A percentile compares a stretch with the other conserved stretches of the same genome.
Evolutionary conservation across 2,797 vertebrate species (phyloP).

Genomic region (Geotrypetes seraphini): DNA sequence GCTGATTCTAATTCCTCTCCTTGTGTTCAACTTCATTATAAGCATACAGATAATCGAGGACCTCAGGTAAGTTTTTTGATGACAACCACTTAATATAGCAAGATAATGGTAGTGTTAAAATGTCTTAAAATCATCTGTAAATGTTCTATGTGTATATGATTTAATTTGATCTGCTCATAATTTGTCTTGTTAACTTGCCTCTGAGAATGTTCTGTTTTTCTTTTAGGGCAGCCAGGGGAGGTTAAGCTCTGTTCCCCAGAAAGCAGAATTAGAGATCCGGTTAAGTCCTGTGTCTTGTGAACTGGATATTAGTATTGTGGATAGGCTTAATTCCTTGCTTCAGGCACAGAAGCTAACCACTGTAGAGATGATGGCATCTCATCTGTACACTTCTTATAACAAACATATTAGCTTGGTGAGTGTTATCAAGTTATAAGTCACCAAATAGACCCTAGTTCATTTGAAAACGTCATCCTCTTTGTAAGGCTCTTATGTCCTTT

Average conservation of each 20-base stretch:
- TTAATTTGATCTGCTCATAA: too few relatives aligned
- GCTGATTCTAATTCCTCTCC: constrained; percentile 44
- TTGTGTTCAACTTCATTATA: constrained; percentile 91
- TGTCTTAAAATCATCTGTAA: neutral
- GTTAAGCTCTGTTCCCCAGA: constrained; percentile 82
- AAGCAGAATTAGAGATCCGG: constrained; percentile 85
- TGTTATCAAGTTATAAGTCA: too few relatives aligned
- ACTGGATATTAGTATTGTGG: constrained; percentile 94
- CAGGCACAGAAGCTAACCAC: constrained; percentile 87
- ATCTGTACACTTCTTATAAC: constrained; percentile 93
- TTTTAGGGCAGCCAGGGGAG: constrained; percentile 82
- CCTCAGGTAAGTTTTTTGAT: constrained; percentile 78
- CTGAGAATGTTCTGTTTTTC: constrained; percentile 1
- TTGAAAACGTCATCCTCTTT: too few relatives aligned
- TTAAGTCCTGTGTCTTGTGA: constrained; percentile 72
- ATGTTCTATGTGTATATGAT: too few relatives aligned
- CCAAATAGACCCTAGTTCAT: too few relatives aligned
- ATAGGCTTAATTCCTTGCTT: constrained; percentile 90
- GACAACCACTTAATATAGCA: too few relatives aligned
- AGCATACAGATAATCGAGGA: constrained; percentile 81
- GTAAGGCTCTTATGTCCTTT: too few relatives aligned
- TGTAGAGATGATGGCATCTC: constrained; percentile 93
- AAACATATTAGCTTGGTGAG: constrained; percentile 90
- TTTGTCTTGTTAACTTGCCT: neutral
- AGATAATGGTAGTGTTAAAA: neutral